Evolutionary conservation across 2,797 vertebrate genomes (phyloP).

Genomic region (Sebastes wilsoni): DNA sequence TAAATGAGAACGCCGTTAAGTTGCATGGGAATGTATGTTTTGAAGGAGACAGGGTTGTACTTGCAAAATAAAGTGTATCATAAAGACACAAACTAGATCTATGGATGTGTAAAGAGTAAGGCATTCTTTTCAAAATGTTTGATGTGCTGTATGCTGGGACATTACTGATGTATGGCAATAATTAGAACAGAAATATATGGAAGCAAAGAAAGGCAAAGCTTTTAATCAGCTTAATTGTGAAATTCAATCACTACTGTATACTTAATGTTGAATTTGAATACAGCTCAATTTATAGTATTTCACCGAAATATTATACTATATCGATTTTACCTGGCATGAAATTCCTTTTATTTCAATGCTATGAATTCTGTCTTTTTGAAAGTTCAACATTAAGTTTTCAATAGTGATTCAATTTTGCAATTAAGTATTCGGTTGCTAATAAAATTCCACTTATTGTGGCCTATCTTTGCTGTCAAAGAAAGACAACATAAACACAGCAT

Average conservation of each 20-base stretch:
- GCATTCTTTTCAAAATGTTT: background rate
- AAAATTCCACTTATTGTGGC: background rate
- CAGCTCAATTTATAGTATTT: background rate
- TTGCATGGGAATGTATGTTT: background rate
- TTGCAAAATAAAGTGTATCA: background rate
- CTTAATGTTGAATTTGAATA: background rate
- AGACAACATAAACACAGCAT: background rate
- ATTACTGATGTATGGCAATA: background rate
- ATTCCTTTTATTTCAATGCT: background rate
- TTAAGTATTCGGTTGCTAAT: background rate
- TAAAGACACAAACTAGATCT: background rate
- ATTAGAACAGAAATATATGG: background rate
- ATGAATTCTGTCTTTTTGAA: background rate
- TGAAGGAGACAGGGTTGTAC: background rate
- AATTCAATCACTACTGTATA: background rate
- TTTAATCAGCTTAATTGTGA: background rate
- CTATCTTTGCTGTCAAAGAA: background rate
- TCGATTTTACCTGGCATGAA: background rate
- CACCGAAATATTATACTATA: accelerated
- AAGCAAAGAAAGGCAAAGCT: background rate
- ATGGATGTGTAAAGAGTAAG: background rate
- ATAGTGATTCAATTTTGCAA: background rate
- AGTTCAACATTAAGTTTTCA: background rate
- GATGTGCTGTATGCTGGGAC: background rate
- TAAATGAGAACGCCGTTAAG: background rate